Evolutionary conservation across 2,113 vertebrate genomes (phyloP).

Genomic region (Triplophysa dalaica): DNA sequence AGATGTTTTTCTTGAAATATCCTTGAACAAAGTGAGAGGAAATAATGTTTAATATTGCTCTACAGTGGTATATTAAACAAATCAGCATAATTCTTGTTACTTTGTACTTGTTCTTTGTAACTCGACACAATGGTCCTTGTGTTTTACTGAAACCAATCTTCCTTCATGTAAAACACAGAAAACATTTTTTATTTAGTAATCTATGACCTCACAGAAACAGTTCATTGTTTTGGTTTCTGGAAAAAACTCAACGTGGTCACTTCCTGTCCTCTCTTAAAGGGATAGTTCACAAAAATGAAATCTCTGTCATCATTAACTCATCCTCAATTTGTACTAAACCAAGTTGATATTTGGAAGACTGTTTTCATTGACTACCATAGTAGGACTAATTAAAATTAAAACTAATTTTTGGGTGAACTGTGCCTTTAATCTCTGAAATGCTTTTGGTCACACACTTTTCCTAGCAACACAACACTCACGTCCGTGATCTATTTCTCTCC

Average conservation of each 20-base stretch:
- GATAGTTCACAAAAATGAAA: too few relatives aligned
- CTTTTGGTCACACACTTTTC: background rate
- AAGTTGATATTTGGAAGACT: too few relatives aligned
- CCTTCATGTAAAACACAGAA: too few relatives aligned
- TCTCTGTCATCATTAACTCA: too few relatives aligned
- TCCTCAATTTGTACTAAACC: too few relatives aligned
- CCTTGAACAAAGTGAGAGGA: background rate
- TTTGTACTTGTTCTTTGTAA: background rate
- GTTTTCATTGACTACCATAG: too few relatives aligned
- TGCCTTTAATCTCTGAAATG: background rate
- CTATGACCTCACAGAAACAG: background rate
- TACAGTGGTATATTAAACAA: constrained; percentile 23
- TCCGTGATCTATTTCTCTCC: background rate
- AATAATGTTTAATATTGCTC: background rate
- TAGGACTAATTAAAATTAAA: too few relatives aligned
- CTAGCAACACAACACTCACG: background rate
- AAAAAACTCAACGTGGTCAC: background rate
- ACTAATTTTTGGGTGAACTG: too few relatives aligned
- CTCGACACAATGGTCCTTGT: too few relatives aligned
- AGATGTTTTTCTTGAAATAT: background rate
- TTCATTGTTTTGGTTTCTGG: background rate
- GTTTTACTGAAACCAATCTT: background rate
- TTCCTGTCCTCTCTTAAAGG: background rate
- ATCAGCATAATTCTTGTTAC: background rate
- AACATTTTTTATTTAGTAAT: background rate